Evolutionary conservation across 2,113 vertebrate species (phyloP), one percentile per base, ranked within the genome.

Genomic region (Triplophysa rosa): DNA sequence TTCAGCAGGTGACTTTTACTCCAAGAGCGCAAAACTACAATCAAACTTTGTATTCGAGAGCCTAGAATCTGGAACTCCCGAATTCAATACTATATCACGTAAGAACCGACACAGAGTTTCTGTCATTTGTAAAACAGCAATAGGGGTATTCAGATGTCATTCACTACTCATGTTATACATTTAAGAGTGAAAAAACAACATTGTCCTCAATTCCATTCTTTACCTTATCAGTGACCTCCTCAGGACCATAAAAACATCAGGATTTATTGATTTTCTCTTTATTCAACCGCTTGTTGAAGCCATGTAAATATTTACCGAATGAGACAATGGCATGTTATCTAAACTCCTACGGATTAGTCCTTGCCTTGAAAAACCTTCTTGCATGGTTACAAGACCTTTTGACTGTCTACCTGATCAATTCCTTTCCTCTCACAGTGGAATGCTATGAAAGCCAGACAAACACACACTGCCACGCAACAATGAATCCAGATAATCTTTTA

Each of bases 311-410:
- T 74, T 74, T 74, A 63, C 56, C 17, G 37, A 63, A 47, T 74
- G 71, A 74, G 58, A 74, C 71, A 74, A 74, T 74, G 71, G 58
- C 16, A 63, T 49, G 56, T 74, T 62, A 74, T 74, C 71, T 47
- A 19, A 61, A 21, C 21, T 63, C 42, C 8, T 2, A 2, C 40
- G 45, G 16, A 42, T 61, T 72, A 72, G 54, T 13, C 61, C 33
- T 70, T 70, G 21, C 16, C 40, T 63, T 62, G 58, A n/a, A 37
- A 63, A 29, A 47, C 45, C 5, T 47, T 74, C 67, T 59, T 42
- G 16, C 37, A 8, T 58, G 54, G 54, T 58, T 58, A n/a, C 24
- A 63, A 63, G 58, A 62, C 9, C 58, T 29, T 63, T 29, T 24
- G 10, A 47, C 23, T 19, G 17, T 63, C 54, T 58, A 58, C 54